Evolutionary conservation across 2,797 vertebrate genomes (phyloP).

Genomic region (Pangasius krempfi): DNA sequence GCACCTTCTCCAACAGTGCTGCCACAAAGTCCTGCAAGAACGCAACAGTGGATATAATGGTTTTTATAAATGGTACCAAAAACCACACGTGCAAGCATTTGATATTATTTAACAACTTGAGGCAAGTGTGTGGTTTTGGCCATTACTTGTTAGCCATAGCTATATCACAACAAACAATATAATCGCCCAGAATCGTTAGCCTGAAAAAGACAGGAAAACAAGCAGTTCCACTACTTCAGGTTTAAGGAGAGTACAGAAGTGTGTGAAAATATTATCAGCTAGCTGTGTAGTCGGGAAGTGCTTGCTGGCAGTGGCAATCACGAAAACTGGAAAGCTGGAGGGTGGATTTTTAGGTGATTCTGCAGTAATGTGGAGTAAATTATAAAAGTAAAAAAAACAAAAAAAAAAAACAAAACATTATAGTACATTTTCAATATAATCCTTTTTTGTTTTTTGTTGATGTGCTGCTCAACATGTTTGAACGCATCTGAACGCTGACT

Average conservation of each 20-base stretch:
- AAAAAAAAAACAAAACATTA: too few relatives aligned
- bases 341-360: not conserved
- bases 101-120: not conserved
- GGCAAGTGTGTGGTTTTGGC: not conserved
- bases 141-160: not conserved
- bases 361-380: not conserved
- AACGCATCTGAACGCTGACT: not conserved
- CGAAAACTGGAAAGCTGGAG: not conserved
- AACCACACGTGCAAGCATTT: not conserved
- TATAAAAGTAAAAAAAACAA: not conserved
- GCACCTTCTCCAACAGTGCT: constrained; percentile 79
- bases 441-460: not conserved
- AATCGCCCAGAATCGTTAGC: not conserved
- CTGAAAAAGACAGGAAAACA: not conserved
- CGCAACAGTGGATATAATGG: not conserved
- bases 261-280: not conserved
- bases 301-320: too few relatives aligned
- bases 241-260: not conserved
- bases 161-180: not conserved
- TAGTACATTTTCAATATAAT: not conserved
- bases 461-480: not conserved
- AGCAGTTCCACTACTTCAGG: not conserved
- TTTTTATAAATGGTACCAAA: not conserved
- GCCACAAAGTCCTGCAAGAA: constrained; percentile 73
- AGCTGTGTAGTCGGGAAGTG: not conserved